These are phyloP conservation scores for Pachyramphus minor DNA, from an alignment of 2,113 vertebrate genomes.

Conservation along the genomic window DNA sequence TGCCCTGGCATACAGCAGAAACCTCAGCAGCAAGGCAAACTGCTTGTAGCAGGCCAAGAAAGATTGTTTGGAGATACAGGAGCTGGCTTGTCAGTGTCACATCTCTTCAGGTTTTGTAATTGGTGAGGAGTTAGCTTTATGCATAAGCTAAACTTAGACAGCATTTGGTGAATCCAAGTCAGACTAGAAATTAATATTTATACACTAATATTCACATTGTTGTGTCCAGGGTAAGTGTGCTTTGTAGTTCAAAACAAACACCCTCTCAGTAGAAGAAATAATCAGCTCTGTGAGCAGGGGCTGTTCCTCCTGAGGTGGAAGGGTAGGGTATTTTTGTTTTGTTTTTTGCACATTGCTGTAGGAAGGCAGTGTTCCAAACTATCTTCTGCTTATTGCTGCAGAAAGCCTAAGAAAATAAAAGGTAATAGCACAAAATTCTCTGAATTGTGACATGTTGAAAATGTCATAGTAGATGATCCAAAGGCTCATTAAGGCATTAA, in stretches of 20 bases:
- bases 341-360: background rate
- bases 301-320: background rate
- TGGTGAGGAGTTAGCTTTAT: background rate
- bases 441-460: background rate
- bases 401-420: background rate
- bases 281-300: background rate
- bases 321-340: no score
- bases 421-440: background rate
- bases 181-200: background rate
- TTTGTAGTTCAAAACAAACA: background rate
- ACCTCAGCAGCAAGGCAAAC: accelerated
- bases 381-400: background rate
- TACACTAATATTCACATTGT: background rate
- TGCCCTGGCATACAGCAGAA: background rate
- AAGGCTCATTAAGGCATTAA: background rate
- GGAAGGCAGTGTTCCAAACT: background rate
- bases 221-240: accelerated
- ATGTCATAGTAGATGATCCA: background rate
- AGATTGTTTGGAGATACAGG: background rate
- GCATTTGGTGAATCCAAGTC: background rate
- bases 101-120: background rate
- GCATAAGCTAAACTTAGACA: background rate
- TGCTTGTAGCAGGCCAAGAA: accelerated
- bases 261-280: background rate
- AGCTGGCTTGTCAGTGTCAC: background rate